A percentile compares a stretch with the other conserved stretches of the same genome.
Evolutionary conservation across 2,888 invertebrate species (phyloP).

Genomic region (Pristionchus japonicus): DNA sequence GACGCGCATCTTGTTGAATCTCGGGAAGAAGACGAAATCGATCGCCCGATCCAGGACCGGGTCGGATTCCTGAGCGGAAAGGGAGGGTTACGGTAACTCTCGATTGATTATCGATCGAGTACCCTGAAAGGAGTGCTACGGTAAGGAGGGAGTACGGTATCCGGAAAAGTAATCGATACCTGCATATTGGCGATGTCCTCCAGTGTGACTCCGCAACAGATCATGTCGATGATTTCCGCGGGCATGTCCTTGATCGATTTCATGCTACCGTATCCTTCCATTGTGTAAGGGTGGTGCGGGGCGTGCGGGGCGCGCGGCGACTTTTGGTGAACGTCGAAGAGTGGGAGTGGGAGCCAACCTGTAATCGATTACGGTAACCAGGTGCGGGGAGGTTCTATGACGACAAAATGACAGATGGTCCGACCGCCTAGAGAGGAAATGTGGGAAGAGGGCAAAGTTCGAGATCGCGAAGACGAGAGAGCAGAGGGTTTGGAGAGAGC

Average conservation of each 20-base stretch:
- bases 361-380: not conserved
- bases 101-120: too few relatives aligned
- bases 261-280: not conserved
- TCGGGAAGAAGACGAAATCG: slow-evolving; percentile 29
- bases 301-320: slow-evolving; percentile 22
- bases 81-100: not conserved
- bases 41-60: not conserved
- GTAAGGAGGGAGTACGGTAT: slow-evolving; percentile 21
- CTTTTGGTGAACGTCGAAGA: not conserved
- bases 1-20: slow-evolving; percentile 43
- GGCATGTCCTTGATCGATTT: slow-evolving; percentile 12
- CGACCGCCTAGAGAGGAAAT: not conserved
- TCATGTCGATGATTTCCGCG: not conserved
- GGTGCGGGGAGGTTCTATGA: not conserved
- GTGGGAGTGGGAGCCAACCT: not conserved
- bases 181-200: slow-evolving; percentile 26
- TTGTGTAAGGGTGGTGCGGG: not conserved
- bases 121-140: not conserved
- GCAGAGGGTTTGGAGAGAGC: not conserved
- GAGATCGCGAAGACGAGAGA: not conserved
- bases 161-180: not conserved
- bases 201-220: slow-evolving; percentile 8
- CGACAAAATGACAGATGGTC: not conserved
- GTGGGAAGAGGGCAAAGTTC: not conserved
- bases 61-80: not conserved